These are phyloP conservation scores for Theonella swinhoei DNA, from an alignment of 37 sponge, comb jelly and placozoan genomes.

Conservation along the genomic window DNA sequence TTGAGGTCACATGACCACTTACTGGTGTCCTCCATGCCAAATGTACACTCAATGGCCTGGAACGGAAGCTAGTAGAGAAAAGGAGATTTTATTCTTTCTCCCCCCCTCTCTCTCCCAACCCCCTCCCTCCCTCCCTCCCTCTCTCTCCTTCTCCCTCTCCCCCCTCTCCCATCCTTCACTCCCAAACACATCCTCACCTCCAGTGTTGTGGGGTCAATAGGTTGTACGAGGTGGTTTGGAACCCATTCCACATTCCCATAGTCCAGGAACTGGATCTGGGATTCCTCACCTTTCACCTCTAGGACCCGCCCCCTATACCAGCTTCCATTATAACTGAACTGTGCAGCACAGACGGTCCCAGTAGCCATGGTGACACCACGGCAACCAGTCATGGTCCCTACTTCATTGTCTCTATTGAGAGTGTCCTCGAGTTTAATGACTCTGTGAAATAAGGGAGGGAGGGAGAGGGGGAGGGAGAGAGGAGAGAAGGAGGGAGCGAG, in stretches of 20 bases:
- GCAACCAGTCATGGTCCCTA: not conserved
- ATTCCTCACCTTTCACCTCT: not conserved
- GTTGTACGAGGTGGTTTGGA: constrained; percentile 1
- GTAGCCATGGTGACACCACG: not conserved
- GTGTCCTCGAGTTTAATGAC: not conserved
- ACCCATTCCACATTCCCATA: constrained; percentile 80
- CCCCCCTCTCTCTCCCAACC: not conserved
- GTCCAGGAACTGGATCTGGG: constrained; percentile 63
- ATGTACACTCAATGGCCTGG: constrained; percentile 40
- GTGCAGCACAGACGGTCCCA: not conserved
- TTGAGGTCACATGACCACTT: not conserved
- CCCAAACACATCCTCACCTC: not conserved
- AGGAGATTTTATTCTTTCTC: not conserved
- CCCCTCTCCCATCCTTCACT: not conserved
- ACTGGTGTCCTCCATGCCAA: not conserved
- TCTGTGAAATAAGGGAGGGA: no score
- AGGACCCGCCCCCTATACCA: constrained; percentile 74
- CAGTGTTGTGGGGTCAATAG: constrained; percentile 12
- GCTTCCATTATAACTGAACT: constrained; percentile 18
- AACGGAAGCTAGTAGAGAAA: constrained; percentile 38
- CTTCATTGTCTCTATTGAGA: not conserved
- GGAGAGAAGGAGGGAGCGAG: no score
- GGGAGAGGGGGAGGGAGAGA: no score
- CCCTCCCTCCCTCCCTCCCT: not conserved
- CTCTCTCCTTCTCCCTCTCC: not conserved